These are phyloP conservation scores for Cyphomyrus discorhynchus DNA, from an alignment of 2,113 vertebrate genomes.

Conservation along the genomic window DNA sequence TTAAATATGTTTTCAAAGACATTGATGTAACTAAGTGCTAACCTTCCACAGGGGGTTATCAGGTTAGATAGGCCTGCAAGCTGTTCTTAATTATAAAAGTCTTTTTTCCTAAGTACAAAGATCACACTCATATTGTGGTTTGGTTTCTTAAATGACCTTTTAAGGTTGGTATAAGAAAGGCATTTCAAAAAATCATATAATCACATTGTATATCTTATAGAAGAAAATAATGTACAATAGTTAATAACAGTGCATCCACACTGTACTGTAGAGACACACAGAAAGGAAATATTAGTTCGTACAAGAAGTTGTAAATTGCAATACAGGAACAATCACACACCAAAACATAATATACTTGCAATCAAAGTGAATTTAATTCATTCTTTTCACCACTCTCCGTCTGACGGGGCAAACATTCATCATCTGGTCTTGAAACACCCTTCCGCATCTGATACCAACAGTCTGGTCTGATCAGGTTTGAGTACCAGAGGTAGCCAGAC, in stretches of 20 bases:
- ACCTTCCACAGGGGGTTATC: background rate
- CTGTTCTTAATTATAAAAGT: constrained; percentile 2
- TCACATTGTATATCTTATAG: background rate
- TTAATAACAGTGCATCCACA: background rate
- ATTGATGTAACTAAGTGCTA: background rate
- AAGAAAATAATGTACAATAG: background rate
- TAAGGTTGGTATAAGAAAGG: background rate
- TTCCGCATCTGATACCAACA: background rate
- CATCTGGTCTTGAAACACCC: background rate
- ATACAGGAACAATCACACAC: background rate
- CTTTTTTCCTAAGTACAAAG: background rate
- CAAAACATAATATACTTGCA: background rate
- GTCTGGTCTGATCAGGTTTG: background rate
- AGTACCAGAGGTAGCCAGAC: background rate
- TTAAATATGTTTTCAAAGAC: background rate
- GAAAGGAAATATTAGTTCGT: background rate
- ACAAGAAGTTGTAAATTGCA: background rate
- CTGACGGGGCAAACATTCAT: background rate
- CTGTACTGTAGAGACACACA: background rate
- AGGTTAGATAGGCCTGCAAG: background rate
- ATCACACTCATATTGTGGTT: background rate
- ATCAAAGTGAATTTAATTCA: background rate
- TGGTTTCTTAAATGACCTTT: background rate
- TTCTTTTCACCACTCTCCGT: background rate
- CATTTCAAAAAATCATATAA: background rate